These are phyloP conservation scores for Molossus molossus DNA, from an alignment of 2,797 vertebrate genomes.

Conservation along the genomic window DNA sequence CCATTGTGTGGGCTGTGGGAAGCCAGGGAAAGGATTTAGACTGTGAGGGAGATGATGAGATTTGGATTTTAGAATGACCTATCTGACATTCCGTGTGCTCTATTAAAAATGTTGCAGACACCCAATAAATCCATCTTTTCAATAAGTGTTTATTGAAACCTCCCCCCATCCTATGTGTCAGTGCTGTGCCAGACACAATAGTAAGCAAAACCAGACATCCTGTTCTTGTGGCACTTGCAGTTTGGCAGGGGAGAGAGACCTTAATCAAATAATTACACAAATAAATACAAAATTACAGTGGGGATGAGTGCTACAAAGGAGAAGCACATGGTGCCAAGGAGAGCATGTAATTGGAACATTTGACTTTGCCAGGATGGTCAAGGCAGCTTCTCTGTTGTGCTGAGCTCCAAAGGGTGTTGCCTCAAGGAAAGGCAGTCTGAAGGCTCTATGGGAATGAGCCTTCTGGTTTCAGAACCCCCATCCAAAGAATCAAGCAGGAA, in stretches of 20 bases:
- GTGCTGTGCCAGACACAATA: constrained; percentile 57
- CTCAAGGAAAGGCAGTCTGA: not conserved
- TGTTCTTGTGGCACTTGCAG: constrained; percentile 73
- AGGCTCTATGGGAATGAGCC: not conserved
- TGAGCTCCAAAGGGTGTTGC: not conserved
- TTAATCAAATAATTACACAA: constrained; percentile 79
- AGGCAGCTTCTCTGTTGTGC: constrained; percentile 30
- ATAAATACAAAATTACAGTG: constrained; percentile 73
- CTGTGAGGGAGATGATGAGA: constrained; percentile 18
- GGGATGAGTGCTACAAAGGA: constrained; percentile 52
- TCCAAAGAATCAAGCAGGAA: not conserved
- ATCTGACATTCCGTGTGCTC: constrained; percentile 27
- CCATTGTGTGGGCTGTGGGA: not conserved
- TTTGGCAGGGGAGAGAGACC: constrained; percentile 76
- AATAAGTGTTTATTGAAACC: constrained; percentile 27
- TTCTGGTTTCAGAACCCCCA: not conserved
- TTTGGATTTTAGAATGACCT: constrained; percentile 59
- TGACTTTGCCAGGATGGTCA: constrained; percentile 57
- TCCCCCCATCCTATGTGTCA: not conserved
- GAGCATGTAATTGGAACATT: constrained; percentile 27
- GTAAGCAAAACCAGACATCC: constrained; percentile 73
- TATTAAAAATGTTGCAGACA: constrained; percentile 41
- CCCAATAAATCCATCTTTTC: constrained; percentile 27
- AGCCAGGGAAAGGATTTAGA: not conserved
- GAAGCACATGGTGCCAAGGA: constrained; percentile 19